Conservation (phyloP, 2,888 invertebrate species). For the Conomelus anceps region DNA sequence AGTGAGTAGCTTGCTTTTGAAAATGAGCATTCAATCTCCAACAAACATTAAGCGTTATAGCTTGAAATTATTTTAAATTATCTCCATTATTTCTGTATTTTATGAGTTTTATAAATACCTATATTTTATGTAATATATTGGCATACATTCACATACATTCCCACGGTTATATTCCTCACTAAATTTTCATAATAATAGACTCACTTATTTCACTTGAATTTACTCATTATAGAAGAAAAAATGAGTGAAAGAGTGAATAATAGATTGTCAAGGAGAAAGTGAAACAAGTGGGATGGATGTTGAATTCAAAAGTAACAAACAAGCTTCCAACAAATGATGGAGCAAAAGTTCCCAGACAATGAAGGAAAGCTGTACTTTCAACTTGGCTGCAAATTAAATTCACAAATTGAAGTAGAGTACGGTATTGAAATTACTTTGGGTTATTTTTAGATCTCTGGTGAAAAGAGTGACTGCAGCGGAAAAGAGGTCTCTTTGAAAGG, state of each 20-base stretch:
- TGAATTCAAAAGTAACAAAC: background rate
- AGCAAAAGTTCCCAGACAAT: background rate
- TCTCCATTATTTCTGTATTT: no score
- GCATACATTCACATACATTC: no score
- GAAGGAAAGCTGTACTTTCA: background rate
- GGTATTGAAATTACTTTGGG: background rate
- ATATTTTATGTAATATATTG: no score
- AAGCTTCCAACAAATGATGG: background rate
- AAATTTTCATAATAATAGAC: no score
- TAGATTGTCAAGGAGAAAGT: background rate
- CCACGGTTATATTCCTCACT: no score
- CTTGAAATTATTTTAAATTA: no score
- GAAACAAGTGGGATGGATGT: background rate
- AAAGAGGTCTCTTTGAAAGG: background rate
- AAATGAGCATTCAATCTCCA: no score
- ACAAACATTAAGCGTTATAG: no score
- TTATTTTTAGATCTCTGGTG: background rate
- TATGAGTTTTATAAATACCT: no score
- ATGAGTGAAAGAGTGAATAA: background rate
- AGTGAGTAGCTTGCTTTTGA: no score
- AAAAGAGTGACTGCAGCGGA: background rate
- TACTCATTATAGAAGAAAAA: no score
- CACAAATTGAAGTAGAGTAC: background rate
- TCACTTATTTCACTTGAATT: no score
- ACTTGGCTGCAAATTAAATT: background rate